Evolutionary conservation across 2,797 vertebrate species (phyloP), one percentile per base, ranked within the genome.

Genomic region (Thripadectes ignobilis): DNA sequence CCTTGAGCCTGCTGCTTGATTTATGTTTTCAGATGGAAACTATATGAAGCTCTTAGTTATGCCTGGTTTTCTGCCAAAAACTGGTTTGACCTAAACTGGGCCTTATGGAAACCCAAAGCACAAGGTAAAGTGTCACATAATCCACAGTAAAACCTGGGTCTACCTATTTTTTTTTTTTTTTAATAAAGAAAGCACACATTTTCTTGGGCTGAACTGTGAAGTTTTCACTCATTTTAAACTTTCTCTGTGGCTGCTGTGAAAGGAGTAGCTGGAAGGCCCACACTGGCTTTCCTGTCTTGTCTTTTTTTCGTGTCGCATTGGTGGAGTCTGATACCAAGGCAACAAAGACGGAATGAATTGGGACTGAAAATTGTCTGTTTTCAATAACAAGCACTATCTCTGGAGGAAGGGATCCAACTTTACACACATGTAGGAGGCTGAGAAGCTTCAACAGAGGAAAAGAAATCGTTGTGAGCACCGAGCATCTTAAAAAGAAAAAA

Each of bases 11-110:
- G 94, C 95, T 96, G 95, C 87, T 96, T 95, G 91, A 96, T 97
- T 91, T 95, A 96, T 97, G 68, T 95, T 95, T 96, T 94, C 88
- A 96, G 74, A 95, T 93, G 93, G 91, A 96, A 97, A 92, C 92
- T 96, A 95, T 94, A 96, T 91, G 91, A 96, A 96, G 85, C 78
- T 84, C 92, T 96, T 80, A 93, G 89, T 96, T 96, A 80, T 93
- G 82, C 87, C 94, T 97, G 92, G 95, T 97, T 93, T 93, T 91
- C 91, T 92, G 91, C 92, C 93, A 94, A 85, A 89, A 92, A 96
- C 88, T 65, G 46, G 81, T 91, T 94, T 96, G 92, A 96, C 89
- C 89, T 88, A 72, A 96, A 85, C 81, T 91, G 80, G 87, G 54
- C 75, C 92, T 77, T 93, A 75, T 39, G 87, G 91, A 89, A 96